Base-by-base conservation (phyloP, 2,113 vertebrate genomes). In the Vulpes ferrilata region DNA sequence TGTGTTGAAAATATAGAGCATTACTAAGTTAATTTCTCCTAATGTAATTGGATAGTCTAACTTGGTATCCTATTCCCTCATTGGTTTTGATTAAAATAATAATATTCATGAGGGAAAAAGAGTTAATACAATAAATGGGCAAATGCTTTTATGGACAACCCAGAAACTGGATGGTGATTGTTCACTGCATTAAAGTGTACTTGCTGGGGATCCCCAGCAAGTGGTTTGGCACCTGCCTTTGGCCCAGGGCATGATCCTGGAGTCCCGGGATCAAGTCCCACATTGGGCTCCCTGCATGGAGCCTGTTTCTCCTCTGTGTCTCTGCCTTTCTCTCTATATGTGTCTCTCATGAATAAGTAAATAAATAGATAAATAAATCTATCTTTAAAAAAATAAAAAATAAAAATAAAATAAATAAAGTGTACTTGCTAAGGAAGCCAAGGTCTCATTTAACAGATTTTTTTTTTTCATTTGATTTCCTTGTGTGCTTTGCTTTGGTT, bases 71-170 rank as follows among this genome's bases (percentile, higher is more conserved):
- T 93, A 32, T 69, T 85, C 19, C 38, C 35, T 87, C 25, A 79
- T 1, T 62, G 64, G 95, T 53, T 92, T 93, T 82, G 64, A 67
- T 95, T 86, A 93, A 95, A 96, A 89, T 38, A 38, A 69, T 55
- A 76, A 74, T 30, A 96, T 73, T 85, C 17, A 35, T 9, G 15
- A 55, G 22, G 64, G 4, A 23, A n/a, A 69, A 92, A 30, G 60
- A 74, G 55, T 85, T 96, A 57, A 65, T 55, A 82, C 16, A 12
- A 71, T 30, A 32, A 69, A 87, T 69, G 22, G 35, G 55, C 2
- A 64, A 73, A 59, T 51, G 22, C 17, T 84, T 96, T 85, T 35
- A 87, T 51, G 55, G 62, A 20, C 5, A 82, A 23, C 57, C 11
- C 93, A 88, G 90, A 43, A 91, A 62, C 12, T 51, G 35, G n/a